Conservation (phyloP, 2,797 vertebrate species). For the Coracias cyanogaster region DNA sequence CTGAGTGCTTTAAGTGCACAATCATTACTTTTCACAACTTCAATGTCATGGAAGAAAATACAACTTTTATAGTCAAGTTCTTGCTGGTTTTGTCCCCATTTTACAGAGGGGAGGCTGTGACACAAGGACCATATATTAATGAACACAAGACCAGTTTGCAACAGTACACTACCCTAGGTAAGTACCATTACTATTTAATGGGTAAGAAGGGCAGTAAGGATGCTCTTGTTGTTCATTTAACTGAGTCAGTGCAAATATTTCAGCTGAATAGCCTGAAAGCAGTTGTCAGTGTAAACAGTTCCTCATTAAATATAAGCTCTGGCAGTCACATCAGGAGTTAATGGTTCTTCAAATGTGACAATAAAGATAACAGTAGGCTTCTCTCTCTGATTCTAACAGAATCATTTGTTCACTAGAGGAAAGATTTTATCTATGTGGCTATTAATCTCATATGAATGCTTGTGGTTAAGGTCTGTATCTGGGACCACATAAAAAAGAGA, state of each 20-base stretch:
- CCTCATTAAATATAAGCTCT: slow-evolving; percentile 5
- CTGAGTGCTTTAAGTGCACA: background rate
- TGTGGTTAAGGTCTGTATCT: background rate
- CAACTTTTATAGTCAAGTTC: background rate
- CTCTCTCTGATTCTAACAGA: background rate
- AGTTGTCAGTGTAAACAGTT: slow-evolving; percentile 9
- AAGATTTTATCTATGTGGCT: background rate
- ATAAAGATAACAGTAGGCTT: background rate
- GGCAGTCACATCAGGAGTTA: slow-evolving; percentile 21
- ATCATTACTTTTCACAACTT: background rate
- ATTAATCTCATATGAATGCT: background rate
- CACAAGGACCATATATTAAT: background rate
- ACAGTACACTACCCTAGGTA: background rate
- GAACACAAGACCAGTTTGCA: background rate
- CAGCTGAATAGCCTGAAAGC: background rate
- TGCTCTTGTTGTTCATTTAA: background rate
- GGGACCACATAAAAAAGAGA: background rate
- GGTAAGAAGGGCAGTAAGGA: background rate
- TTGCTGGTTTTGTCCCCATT: background rate
- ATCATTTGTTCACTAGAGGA: background rate
- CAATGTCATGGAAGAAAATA: background rate
- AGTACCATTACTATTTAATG: background rate
- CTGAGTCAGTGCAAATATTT: slow-evolving; percentile 6
- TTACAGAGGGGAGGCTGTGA: background rate
- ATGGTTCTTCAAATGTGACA: slow-evolving; percentile 37